Conservation (phyloP, 2,797 vertebrate species). For the Setipinna tenuifilis region DNA sequence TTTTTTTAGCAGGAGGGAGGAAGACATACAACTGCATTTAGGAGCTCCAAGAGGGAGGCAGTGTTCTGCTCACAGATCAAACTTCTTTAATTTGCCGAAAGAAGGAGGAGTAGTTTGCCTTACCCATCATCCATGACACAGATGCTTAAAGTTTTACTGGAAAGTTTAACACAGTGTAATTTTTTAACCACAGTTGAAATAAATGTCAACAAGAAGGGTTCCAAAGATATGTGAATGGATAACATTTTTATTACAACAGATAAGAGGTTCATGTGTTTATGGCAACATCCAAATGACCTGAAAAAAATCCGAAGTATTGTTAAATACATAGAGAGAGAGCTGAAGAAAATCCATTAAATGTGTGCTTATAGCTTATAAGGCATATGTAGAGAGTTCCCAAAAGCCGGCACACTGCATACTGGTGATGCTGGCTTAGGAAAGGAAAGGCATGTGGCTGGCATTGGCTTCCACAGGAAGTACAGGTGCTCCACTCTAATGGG, state of each 20-base stretch:
- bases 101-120: not conserved
- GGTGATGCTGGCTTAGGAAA: not conserved
- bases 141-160: not conserved
- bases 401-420: not conserved
- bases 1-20: not conserved
- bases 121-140: not conserved
- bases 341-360: not conserved
- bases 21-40: not conserved
- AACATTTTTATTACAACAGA: not conserved
- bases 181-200: not conserved
- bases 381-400: not conserved
- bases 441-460: not conserved
- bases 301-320: not conserved
- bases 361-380: not conserved
- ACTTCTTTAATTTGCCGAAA: not conserved
- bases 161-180: not conserved
- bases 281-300: not conserved
- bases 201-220: not conserved
- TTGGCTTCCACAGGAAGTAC: not conserved
- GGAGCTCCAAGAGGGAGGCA: not conserved
- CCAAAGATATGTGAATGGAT: not conserved
- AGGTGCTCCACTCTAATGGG: not conserved
- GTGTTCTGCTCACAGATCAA: not conserved
- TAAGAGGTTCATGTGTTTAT: not conserved
- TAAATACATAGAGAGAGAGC: not conserved